Percentiles rank a stretch among this genome's conserved stretches.
phyloP scores from a whole-genome alignment of 2,888 invertebrate genomes.

The Uloborus plumipes region DNA sequence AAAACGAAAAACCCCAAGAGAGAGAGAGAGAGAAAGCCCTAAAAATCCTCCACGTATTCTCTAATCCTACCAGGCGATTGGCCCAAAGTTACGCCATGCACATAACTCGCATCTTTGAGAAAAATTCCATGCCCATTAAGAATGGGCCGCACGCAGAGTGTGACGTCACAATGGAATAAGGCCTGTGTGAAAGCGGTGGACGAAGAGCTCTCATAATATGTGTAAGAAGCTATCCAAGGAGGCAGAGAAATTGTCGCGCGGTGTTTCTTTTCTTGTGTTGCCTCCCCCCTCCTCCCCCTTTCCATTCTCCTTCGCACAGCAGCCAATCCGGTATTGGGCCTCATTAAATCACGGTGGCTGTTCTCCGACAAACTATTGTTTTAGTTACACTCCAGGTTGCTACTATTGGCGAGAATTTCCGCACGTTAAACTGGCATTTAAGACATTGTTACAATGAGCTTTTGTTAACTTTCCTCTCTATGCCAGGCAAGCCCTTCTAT shows the following conservation, averaged over 20 bases:
- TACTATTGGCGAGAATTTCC: too few relatives aligned
- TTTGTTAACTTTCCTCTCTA: too few relatives aligned
- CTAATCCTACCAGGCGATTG: neutral
- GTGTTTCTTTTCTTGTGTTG: slow-evolving; percentile 1
- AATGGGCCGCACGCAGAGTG: slow-evolving; percentile 39
- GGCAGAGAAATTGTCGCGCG: slow-evolving; percentile 38
- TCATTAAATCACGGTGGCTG: slow-evolving; percentile 41
- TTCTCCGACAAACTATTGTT: slow-evolving; percentile 41
- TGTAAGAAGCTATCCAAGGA: slow-evolving; percentile 29
- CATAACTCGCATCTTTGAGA: slow-evolving; percentile 7
- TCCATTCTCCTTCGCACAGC: slow-evolving; percentile 21
- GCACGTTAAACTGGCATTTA: too few relatives aligned
- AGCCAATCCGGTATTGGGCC: slow-evolving; percentile 45
- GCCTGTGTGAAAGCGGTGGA: slow-evolving; percentile 46
- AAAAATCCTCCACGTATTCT: too few relatives aligned
- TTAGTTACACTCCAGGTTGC: neutral
- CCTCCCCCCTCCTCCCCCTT: slow-evolving; percentile 11
- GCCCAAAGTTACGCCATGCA: neutral
- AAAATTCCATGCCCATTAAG: slow-evolving; percentile 11
- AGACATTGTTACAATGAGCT: too few relatives aligned
- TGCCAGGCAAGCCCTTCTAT: too few relatives aligned
- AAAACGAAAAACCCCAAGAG: too few relatives aligned
- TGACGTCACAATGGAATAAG: slow-evolving; percentile 53
- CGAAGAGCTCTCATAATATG: slow-evolving; percentile 57
- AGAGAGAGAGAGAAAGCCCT: too few relatives aligned